A percentile compares a stretch with the other conserved stretches of the same genome.
Evolutionary conservation across 2,888 invertebrate genomes (phyloP).

Genomic region (Drosophila mayaguana): DNA sequence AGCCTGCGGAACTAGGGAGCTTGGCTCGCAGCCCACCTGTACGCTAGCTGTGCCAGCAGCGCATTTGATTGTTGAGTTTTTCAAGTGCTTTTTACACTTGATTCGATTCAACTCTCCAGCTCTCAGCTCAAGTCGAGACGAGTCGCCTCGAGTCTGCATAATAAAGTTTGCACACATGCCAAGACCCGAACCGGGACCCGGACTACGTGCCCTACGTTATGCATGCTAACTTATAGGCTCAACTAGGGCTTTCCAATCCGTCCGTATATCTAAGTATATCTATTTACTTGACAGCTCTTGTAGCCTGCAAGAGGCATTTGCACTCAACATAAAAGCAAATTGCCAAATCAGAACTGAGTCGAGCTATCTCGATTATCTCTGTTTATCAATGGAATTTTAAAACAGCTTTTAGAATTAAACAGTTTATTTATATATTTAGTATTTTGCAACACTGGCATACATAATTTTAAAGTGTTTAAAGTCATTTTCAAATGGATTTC

Average conservation of each 20-base stretch:
- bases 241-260: not conserved
- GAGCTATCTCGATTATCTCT: too few species aligned
- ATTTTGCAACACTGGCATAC: not conserved
- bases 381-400: too few species aligned
- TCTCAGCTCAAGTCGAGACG: constrained; percentile 35
- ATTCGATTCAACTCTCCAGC: constrained; percentile 48
- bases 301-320: not conserved
- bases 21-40: constrained; percentile 57
- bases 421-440: not conserved
- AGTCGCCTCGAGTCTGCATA: constrained; percentile 41
- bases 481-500: too few species aligned
- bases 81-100: constrained; percentile 73
- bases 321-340: not conserved
- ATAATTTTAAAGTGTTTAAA: not conserved
- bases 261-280: not conserved
- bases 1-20: constrained; percentile 53
- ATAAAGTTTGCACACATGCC: constrained; percentile 56
- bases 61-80: constrained; percentile 57
- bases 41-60: constrained; percentile 17
- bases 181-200: constrained; percentile 38
- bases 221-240: constrained; percentile 21
- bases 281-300: not conserved
- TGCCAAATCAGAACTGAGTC: not conserved
- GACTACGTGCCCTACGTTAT: constrained; percentile 23
- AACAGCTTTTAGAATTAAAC: too few species aligned